phyloP scores from a whole-genome alignment of 35 echinoderm and acorn worm genomes.

The Strongylocentrotus purpuratus region DNA sequence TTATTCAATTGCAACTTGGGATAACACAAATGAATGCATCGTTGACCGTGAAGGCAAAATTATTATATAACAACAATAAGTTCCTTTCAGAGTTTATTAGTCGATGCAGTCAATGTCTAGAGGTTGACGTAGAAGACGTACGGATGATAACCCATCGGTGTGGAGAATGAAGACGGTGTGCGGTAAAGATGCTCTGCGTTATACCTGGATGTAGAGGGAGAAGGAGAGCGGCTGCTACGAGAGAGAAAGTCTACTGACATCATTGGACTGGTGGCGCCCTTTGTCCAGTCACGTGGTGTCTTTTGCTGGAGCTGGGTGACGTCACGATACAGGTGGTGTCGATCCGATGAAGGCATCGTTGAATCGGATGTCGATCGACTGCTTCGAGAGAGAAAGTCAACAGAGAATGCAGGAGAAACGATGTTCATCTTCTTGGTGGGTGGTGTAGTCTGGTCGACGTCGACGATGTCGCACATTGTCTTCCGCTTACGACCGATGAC shows the following conservation, averaged over 20 bases:
- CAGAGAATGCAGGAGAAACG: neutral
- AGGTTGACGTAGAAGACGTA: conserved; percentile 2
- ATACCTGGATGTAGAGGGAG: conserved; percentile 17
- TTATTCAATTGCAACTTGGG: neutral
- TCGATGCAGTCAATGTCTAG: neutral
- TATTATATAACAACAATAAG: neutral
- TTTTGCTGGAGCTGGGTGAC: neutral
- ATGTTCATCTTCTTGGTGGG: neutral
- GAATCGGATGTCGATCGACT: conserved; percentile 7
- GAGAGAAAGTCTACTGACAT: conserved; percentile 41
- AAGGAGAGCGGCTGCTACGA: conserved; percentile 23
- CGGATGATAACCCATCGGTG: conserved; percentile 17
- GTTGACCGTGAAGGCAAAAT: neutral
- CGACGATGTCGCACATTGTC: neutral
- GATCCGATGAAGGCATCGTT: neutral
- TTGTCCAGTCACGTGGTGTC: neutral
- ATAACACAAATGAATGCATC: neutral
- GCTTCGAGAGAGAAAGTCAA: neutral
- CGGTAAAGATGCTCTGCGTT: neutral
- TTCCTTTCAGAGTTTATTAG: neutral
- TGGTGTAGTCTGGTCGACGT: neutral
- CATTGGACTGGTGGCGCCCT: conserved; percentile 1
- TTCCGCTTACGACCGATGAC: neutral
- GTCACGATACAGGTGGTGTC: neutral
- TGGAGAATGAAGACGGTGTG: conserved; percentile 18